phyloP scores from a whole-genome alignment of 2,113 vertebrate genomes.

The Macquaria australasica region DNA sequence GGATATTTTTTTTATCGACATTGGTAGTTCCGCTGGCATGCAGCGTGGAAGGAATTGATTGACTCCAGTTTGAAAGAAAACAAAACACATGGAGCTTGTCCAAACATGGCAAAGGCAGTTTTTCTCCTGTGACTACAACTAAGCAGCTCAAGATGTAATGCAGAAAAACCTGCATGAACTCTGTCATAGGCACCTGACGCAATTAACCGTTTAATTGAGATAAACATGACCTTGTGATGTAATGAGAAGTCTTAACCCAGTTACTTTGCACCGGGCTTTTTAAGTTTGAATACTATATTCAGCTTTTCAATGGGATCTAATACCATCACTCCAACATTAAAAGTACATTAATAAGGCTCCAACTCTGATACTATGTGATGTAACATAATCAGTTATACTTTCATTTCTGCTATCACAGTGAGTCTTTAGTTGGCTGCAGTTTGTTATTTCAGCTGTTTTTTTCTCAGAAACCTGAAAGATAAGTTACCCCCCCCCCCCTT shows the following conservation, averaged over 20 bases:
- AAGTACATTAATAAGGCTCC: background rate
- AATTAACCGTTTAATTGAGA: background rate
- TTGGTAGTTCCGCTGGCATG: background rate
- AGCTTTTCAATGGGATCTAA: conserved; percentile 1
- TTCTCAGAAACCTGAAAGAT: background rate
- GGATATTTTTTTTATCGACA: background rate
- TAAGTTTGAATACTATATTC: background rate
- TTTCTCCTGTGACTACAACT: background rate
- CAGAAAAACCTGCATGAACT: background rate
- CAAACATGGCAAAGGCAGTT: background rate
- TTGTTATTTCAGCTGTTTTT: conserved; percentile 1
- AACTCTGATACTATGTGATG: background rate
- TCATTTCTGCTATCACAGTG: conserved; percentile 7
- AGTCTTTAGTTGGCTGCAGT: background rate
- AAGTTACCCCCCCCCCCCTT: background rate
- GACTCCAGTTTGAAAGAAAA: background rate
- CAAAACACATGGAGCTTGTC: background rate
- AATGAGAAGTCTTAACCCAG: background rate
- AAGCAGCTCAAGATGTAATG: background rate
- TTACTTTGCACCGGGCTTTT: background rate
- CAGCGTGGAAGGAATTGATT: background rate
- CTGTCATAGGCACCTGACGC: background rate
- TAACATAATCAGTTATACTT: conserved; percentile 4
- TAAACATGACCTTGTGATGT: background rate
- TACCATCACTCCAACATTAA: background rate